phyloP scores from a whole-genome alignment of 1,140 invertebrate species.

The Drosophila kikkawai region DNA sequence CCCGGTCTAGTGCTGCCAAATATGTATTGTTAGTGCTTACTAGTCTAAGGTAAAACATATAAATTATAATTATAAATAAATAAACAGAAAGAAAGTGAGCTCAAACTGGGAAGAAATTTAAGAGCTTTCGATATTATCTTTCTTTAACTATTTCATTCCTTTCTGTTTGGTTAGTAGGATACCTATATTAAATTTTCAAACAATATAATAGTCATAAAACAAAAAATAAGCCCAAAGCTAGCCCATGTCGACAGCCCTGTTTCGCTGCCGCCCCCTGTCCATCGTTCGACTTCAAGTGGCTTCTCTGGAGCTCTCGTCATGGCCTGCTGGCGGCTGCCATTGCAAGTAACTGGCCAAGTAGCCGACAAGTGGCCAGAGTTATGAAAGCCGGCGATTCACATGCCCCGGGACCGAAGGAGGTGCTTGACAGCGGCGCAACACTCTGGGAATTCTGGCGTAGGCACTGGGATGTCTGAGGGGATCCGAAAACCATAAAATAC shows the following conservation, averaged over 20 bases:
- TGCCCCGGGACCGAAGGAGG: not conserved
- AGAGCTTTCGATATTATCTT: not conserved
- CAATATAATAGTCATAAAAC: not conserved
- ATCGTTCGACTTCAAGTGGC: conserved; percentile 20
- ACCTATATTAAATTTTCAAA: not conserved
- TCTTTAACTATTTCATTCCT: not conserved
- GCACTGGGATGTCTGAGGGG: not conserved
- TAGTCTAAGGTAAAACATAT: too few relatives aligned
- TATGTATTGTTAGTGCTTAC: not conserved
- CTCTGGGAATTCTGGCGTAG: not conserved
- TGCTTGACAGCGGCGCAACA: conserved; percentile 13
- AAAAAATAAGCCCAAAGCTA: not conserved
- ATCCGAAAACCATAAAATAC: conserved; percentile 28
- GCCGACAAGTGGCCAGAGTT: conserved; percentile 45
- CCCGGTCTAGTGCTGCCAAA: not conserved
- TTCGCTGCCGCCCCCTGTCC: not conserved
- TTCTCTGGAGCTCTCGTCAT: conserved; percentile 12
- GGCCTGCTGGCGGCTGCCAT: conserved; percentile 39
- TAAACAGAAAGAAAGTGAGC: not conserved
- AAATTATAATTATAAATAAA: not conserved
- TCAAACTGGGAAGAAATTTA: not conserved
- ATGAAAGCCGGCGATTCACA: conserved; percentile 33
- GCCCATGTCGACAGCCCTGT: not conserved
- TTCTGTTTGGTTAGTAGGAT: not conserved
- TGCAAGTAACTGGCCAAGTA: conserved; percentile 40